Evolutionary conservation across 2,797 vertebrate genomes (phyloP), one percentile per base, ranked within the genome.

Genomic region (Phaenicophaeus curvirostris): DNA sequence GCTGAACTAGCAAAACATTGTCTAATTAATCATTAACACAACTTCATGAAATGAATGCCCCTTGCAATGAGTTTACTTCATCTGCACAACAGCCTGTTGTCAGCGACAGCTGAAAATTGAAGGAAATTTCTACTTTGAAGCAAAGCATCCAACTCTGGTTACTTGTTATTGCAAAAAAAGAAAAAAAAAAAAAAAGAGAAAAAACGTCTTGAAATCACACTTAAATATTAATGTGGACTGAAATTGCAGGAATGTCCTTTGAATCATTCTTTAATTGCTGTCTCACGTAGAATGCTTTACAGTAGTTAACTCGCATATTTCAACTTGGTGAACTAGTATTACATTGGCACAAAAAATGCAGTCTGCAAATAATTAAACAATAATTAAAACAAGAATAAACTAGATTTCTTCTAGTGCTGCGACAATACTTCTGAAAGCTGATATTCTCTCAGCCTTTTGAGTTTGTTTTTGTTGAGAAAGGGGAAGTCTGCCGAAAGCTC

Each of bases 311-410:
- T 48, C 54, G 59, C 51, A 69, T 96, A 72, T 96, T 98, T 96
- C 82, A 89, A 12, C 84, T 89, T 85, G 58, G 57, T 80, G 80
- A 91, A 42, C 84, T 94, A 67, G 35, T 89, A 87, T 96, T 96
- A 92, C 94, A 77, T 55, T 91, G 84, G 65, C 81, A 90, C 82
- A 78, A 65, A 93, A 95, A 89, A 89, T 75, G 77, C 50, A 82
- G 37, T 61, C 79, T 96, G 92, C 59, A 96, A 95, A 96, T 96
- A 89, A 97, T 96, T 97, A 96, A 95, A 86, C 66, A 58, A 66
- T 76, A 95, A 91, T 91, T 94, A 91, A 95, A 95, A 77, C 75
- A 95, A 86, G 77, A 93, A 83, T 81, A 73, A 91, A 30, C 55
- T 65, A 46, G 77, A 30, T 95, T 94, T 89, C 37, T 94, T 85